Conservation (phyloP, 1,140 invertebrate genomes). For the Anadara kagoshimensis region DNA sequence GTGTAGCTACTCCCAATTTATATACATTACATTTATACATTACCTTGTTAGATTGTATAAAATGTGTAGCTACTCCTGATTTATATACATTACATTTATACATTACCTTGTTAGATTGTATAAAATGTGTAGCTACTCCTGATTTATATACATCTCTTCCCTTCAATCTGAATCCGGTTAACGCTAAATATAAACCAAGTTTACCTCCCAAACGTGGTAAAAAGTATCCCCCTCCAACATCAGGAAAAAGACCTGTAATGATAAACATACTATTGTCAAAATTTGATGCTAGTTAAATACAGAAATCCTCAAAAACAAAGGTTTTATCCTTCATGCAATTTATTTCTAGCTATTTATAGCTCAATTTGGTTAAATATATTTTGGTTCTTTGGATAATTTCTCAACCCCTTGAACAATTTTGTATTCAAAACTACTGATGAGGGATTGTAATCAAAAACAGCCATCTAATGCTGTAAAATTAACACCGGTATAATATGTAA, state of each 20-base stretch:
- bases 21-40: constrained; percentile 86
- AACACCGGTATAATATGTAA: too few relatives aligned
- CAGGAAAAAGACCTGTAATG: constrained; percentile 88
- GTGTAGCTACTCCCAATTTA: too few relatives aligned
- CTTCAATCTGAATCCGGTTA: constrained; percentile 88
- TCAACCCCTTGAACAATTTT: too few relatives aligned
- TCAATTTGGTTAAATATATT: too few relatives aligned
- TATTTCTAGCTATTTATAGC: too few relatives aligned
- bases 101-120: constrained; percentile 75
- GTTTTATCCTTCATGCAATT: too few relatives aligned
- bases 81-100: constrained; percentile 89
- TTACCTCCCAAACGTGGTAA: constrained; percentile 89
- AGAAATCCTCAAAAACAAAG: too few relatives aligned
- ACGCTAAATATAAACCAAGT: constrained; percentile 92
- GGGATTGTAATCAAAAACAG: too few relatives aligned
- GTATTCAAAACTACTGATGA: too few relatives aligned
- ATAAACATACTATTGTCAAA: neutral
- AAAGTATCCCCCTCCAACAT: constrained; percentile 96
- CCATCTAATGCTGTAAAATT: too few relatives aligned
- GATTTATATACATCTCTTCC: constrained; percentile 91
- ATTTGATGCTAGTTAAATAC: too few relatives aligned
- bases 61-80: constrained; percentile 96
- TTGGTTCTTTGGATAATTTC: too few relatives aligned
- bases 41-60: constrained; percentile 78
- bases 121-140: constrained; percentile 96